A percentile compares a stretch with the other conserved stretches of the same genome.
These are phyloP conservation scores for Glomeris maerens DNA, from an alignment of 1,140 invertebrate genomes.

Conservation along the genomic window DNA sequence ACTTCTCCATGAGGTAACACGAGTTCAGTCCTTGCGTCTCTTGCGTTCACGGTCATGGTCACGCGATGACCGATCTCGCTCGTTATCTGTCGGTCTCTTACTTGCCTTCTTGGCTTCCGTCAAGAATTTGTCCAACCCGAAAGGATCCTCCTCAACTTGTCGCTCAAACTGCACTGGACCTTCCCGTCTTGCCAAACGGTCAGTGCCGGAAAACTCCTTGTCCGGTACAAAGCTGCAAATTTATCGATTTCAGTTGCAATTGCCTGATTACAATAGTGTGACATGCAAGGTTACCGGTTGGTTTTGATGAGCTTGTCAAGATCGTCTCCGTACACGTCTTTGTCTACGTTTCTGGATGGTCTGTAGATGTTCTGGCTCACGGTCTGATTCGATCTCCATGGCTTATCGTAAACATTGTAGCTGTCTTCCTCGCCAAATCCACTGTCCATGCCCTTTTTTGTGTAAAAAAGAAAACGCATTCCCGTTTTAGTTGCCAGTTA, in stretches of 20 bases:
- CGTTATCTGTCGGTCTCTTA: constrained; percentile 32
- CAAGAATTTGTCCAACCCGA: constrained; percentile 95
- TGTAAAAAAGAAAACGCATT: too few relatives aligned
- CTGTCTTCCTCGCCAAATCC: constrained; percentile 96
- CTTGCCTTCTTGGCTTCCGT: constrained; percentile 80
- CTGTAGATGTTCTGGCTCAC: constrained; percentile 83
- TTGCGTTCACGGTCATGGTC: constrained; percentile 8
- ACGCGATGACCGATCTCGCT: constrained; percentile 16
- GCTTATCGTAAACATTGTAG: constrained; percentile 96
- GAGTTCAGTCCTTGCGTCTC: constrained; percentile 7
- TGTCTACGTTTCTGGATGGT: constrained; percentile 74
- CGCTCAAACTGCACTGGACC: constrained; percentile 94
- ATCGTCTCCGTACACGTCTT: constrained; percentile 81
- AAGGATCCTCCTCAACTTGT: constrained; percentile 81
- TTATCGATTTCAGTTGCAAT: constrained; percentile 9
- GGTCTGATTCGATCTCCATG: constrained; percentile 67
- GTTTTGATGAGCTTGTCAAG: constrained; percentile 73
- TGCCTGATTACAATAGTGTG: background rate
- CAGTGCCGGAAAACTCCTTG: constrained; percentile 86
- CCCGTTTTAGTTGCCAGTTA: too few relatives aligned
- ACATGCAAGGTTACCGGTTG: constrained; percentile 43
- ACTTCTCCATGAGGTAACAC: background rate
- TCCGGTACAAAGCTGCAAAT: constrained; percentile 77
- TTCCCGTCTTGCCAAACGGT: constrained; percentile 49
- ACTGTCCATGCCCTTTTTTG: constrained; percentile 64